Conservation (phyloP, 64 coral and sea anemone species). For the Pachyseris speciosa region DNA sequence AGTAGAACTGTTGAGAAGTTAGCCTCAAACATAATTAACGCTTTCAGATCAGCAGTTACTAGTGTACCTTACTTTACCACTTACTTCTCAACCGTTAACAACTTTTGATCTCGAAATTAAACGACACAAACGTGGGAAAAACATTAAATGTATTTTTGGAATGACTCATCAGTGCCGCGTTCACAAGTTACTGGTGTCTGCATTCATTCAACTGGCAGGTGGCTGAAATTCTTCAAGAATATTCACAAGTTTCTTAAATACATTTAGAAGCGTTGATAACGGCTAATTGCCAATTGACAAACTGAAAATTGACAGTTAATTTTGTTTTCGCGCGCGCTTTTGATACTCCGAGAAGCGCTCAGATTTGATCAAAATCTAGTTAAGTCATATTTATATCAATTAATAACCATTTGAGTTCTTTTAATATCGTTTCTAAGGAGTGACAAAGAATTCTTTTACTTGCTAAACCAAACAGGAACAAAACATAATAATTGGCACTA, state of each 20-base stretch:
- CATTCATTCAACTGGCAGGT: neutral
- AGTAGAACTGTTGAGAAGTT: neutral
- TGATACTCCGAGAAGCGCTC: neutral
- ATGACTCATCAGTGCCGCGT: neutral
- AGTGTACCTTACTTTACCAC: neutral
- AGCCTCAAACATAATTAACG: slow-evolving; percentile 10
- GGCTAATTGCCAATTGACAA: neutral
- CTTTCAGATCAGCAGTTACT: neutral
- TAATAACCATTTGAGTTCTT: neutral
- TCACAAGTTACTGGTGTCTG: slow-evolving; percentile 22
- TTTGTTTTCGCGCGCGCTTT: neutral
- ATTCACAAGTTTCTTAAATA: neutral
- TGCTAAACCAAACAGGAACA: too few species aligned
- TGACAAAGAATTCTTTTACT: neutral
- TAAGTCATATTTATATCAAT: neutral
- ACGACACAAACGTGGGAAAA: neutral
- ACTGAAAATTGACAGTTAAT: neutral
- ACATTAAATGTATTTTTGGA: neutral
- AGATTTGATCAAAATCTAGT: neutral
- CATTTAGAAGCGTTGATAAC: neutral
- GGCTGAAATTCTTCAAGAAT: neutral
- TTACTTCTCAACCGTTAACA: neutral
- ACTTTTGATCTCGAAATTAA: neutral
- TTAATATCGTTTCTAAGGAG: neutral
- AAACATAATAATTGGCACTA: too few species aligned